Conservation (phyloP, 2,797 vertebrate species). For the Anguilla obscura region DNA sequence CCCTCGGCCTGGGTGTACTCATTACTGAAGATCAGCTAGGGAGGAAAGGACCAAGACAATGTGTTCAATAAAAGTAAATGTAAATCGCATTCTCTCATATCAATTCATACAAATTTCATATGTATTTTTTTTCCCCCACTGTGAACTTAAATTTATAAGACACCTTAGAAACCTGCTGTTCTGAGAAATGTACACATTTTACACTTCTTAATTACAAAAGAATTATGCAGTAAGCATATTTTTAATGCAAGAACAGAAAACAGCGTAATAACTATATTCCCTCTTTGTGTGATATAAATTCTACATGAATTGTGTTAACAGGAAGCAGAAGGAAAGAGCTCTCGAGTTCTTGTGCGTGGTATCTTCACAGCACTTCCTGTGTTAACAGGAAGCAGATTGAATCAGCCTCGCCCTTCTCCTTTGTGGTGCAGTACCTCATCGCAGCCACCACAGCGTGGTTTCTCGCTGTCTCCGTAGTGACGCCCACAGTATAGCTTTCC, state of each 20-base stretch:
- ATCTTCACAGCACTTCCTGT: not conserved
- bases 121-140: not conserved
- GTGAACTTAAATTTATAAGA: not conserved
- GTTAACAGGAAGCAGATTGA: not conserved
- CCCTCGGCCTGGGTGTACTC: slow-evolving; percentile 96
- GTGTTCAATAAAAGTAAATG: not conserved
- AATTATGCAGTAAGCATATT: not conserved
- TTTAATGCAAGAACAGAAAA: not conserved
- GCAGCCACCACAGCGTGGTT: slow-evolving; percentile 92
- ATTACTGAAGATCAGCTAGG: slow-evolving; percentile 94
- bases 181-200: not conserved
- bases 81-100: not conserved
- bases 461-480: slow-evolving; percentile 97
- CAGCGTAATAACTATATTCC: not conserved
- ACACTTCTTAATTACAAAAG: not conserved
- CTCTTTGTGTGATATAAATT: not conserved
- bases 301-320: not conserved
- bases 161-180: not conserved
- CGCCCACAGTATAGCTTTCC: slow-evolving; percentile 91
- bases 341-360: not conserved
- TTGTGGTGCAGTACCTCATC: slow-evolving; percentile 82
- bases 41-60: slow-evolving; percentile 23
- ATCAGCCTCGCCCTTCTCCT: not conserved
- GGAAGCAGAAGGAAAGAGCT: not conserved
- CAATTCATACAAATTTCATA: too few relatives aligned